These are phyloP conservation scores for Zaprionus lachaisei DNA, from an alignment of 1,140 invertebrate genomes.

Conservation along the genomic window DNA sequence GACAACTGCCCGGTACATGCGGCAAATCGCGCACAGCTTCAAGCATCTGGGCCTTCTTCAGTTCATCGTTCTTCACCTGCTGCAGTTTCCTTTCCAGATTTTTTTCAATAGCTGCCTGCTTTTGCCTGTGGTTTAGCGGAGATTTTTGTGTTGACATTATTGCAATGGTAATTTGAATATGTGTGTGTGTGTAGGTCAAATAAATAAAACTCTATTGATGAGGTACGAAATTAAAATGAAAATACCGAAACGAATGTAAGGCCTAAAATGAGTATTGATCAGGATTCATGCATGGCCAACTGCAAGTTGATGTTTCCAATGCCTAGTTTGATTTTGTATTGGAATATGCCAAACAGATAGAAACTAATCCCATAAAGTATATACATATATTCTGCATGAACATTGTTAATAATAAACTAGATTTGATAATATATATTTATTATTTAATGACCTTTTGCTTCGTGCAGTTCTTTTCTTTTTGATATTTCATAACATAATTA, in stretches of 20 bases:
- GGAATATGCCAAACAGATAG: too few relatives aligned
- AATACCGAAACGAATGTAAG: background rate
- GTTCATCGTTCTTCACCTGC: slow-evolving; percentile 1
- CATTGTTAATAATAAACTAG: too few relatives aligned
- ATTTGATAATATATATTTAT: too few relatives aligned
- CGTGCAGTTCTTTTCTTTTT: too few relatives aligned
- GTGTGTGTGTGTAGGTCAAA: background rate
- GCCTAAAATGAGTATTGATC: background rate
- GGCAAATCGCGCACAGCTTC: background rate
- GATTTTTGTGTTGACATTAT: background rate
- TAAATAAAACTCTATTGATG: background rate
- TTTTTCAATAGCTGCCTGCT: background rate
- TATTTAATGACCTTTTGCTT: too few relatives aligned
- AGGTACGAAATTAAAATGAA: background rate
- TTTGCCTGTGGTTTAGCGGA: background rate
- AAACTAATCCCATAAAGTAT: too few relatives aligned
- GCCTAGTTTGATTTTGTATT: too few relatives aligned
- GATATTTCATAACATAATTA: too few relatives aligned
- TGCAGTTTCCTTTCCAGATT: slow-evolving; percentile 29
- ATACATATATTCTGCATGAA: too few relatives aligned
- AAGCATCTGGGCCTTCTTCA: background rate
- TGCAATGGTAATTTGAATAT: background rate
- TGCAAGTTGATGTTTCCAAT: background rate
- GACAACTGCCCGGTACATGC: slow-evolving; percentile 43
- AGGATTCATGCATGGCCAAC: background rate